phyloP scores from a whole-genome alignment of 2,113 vertebrate genomes.

The Lanius ludovicianus region DNA sequence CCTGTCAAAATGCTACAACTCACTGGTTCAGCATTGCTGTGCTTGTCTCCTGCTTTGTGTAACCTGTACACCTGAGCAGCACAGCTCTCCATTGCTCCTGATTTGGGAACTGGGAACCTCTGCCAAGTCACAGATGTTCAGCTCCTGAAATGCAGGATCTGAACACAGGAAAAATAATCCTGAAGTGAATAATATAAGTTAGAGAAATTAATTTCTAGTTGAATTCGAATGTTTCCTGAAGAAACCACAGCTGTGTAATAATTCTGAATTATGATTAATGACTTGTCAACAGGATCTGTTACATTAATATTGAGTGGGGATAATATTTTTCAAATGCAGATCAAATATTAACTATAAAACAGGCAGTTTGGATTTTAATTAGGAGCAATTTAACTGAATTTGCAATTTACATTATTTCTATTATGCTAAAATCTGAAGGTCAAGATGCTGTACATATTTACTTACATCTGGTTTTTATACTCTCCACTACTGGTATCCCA shows the following conservation, averaged over 20 bases:
- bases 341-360: neutral
- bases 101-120: neutral
- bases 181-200: neutral
- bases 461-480: slow-evolving; percentile 70
- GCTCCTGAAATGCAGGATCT: neutral
- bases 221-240: neutral
- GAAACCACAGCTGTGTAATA: neutral
- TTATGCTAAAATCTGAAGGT: neutral
- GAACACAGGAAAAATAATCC: neutral
- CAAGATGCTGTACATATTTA: neutral
- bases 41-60: neutral
- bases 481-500: accelerated
- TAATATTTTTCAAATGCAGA: neutral
- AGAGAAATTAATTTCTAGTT: neutral
- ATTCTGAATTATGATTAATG: neutral
- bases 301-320: neutral
- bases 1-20: neutral
- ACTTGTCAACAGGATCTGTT: neutral
- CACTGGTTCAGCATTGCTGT: neutral
- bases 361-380: neutral
- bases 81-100: neutral
- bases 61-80: neutral
- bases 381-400: neutral
- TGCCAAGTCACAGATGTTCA: neutral
- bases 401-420: neutral